phyloP scores from a whole-genome alignment of 1,140 invertebrate species.

The Neelides sp. region DNA sequence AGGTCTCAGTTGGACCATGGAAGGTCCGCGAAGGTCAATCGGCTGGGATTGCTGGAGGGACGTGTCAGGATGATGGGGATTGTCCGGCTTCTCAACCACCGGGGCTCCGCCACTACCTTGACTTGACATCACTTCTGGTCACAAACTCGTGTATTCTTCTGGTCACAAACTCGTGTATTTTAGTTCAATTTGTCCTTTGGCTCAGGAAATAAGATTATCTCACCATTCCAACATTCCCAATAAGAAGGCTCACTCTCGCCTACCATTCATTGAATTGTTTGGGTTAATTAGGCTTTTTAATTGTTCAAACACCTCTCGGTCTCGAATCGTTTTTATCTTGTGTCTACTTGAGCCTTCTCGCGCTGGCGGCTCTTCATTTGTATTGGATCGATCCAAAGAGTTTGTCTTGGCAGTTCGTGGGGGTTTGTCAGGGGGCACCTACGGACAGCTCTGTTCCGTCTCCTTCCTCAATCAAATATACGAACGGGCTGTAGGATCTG shows the following conservation, averaged over 20 bases:
- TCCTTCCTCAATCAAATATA: no score
- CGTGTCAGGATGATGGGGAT: conserved; percentile 3
- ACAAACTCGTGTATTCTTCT: neutral
- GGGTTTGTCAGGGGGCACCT: no score
- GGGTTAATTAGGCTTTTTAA: neutral
- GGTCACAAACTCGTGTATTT: neutral
- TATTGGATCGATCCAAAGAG: no score
- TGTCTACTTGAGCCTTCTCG: no score
- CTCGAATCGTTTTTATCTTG: no score
- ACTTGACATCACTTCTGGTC: conserved; percentile 20
- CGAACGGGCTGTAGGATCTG: no score
- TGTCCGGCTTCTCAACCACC: conserved; percentile 24
- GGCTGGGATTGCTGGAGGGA: neutral
- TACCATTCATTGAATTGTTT: neutral
- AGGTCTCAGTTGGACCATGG: conserved; percentile 26
- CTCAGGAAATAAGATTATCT: no score
- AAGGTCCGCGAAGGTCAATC: conserved; percentile 6
- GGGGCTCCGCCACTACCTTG: conserved; percentile 20
- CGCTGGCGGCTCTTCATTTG: no score
- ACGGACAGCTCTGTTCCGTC: no score
- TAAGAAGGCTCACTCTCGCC: neutral
- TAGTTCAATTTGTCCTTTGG: no score
- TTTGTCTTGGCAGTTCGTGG: no score
- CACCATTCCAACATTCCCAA: neutral
- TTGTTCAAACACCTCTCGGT: no score